A percentile compares a stretch with the other conserved stretches of the same genome.
These are phyloP conservation scores for Dicyrtoma fusca DNA, from an alignment of 2,888 invertebrate species.

Conservation along the genomic window DNA sequence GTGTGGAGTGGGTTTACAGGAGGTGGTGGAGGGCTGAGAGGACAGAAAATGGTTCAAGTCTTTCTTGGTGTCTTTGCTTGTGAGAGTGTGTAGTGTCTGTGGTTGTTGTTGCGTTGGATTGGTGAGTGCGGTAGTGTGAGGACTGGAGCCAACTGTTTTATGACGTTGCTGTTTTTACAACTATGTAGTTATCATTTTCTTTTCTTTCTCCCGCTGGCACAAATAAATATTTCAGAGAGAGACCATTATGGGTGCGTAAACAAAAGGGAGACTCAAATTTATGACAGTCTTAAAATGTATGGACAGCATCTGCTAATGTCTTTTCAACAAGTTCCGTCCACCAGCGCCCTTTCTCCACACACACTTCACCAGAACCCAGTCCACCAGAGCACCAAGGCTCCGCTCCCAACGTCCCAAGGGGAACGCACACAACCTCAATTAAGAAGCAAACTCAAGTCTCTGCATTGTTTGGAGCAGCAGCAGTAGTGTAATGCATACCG, in stretches of 20 bases:
- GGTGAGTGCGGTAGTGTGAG: no score
- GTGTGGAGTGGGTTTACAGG: no score
- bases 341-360: constrained; percentile 11
- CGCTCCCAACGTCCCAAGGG: no score
- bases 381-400: no score
- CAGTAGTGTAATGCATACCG: no score
- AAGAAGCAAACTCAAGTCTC: no score
- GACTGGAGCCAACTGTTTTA: constrained; percentile 31
- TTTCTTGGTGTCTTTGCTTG: no score
- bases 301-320: constrained; percentile 38
- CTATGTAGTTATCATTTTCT: constrained; percentile 17
- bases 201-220: constrained; percentile 22
- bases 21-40: no score
- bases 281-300: constrained; percentile 36
- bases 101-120: constrained; percentile 3
- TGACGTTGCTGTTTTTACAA: constrained; percentile 13
- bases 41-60: no score
- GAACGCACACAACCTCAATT: no score
- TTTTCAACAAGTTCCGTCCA: constrained; percentile 33
- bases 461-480: no score
- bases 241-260: constrained; percentile 27
- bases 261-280: constrained; percentile 27
- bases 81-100: background rate
- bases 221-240: constrained; percentile 22
- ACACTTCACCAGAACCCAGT: no score